Evolutionary conservation across 2,113 vertebrate species (phyloP), one percentile per base, ranked within the genome.

Genomic region (Anoplopoma fimbria): DNA sequence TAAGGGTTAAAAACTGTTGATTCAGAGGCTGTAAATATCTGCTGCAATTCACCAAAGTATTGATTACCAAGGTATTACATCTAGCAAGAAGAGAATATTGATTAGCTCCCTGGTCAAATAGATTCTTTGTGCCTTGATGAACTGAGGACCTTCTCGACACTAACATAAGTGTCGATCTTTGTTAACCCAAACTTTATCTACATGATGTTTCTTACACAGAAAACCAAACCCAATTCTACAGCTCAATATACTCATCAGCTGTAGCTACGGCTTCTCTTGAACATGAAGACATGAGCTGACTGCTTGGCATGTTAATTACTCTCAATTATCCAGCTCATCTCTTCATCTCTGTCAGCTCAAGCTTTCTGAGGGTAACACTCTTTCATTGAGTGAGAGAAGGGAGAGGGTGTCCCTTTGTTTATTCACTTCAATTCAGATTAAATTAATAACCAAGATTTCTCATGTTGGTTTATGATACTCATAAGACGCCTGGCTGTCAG

Each of bases 321-420:
- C 25, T 36, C 63, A 85, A 72, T 87, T 87, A 88, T 81, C 69
- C 68, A 29, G 27, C 49, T 86, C 29, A 53, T 78, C 74, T 75
- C 25, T 4, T 75, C 64, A 47, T 76, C 21, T 7, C 69, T 14
- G 40, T 68, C 69, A 73, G 70, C 70, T 76, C 53, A 14, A 40
- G 70, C 62, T 83, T 49, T 70, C n/a, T 34, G 29, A 60, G 19
- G 34, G n/a, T 25, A 72, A 73, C 15, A 34, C 31, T 38, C 62
- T 49, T 53, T 79, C 60, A 58, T 12, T 8, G 33, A 42, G 25
- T n/a, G 0, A 79, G 70, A 71, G 21, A 15, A 40, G 31, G 53
- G n/a, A 60, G 45, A 62, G 33, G 0, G 47, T 23, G 1, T 21
- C n/a, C 31, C 53, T 69, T 58, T 67, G 31, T 81, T 51, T 65